Percentiles rank a stretch among this genome's conserved stretches.
Evolutionary conservation across 2,113 vertebrate species (phyloP).

Genomic region (Cavia porcellus): DNA sequence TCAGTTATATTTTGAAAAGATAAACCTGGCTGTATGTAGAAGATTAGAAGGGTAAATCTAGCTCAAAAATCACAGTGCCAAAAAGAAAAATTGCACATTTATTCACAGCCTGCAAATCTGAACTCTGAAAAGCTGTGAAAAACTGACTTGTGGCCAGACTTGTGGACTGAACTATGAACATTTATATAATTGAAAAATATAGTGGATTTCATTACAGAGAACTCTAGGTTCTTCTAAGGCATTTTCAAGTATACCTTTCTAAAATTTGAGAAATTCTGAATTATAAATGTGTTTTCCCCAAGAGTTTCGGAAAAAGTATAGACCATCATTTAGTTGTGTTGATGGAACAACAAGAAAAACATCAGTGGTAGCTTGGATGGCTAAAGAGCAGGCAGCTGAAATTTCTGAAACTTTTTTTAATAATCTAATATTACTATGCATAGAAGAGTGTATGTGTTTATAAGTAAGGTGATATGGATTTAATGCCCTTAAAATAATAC

Average conservation of each 20-base stretch:
- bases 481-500: background rate
- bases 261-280: background rate
- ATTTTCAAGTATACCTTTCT: background rate
- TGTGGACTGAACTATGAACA: background rate
- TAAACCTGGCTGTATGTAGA: background rate
- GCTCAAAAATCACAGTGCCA: background rate
- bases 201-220: background rate
- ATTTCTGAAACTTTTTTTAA: background rate
- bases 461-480: background rate
- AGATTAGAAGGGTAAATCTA: background rate
- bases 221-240: background rate
- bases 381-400: background rate
- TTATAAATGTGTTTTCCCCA: background rate
- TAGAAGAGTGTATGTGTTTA: background rate
- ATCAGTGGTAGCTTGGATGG: background rate
- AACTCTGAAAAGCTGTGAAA: slow-evolving; percentile 21
- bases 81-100: background rate
- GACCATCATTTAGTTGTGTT: background rate
- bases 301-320: background rate
- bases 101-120: background rate
- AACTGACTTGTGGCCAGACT: background rate
- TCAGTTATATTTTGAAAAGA: slow-evolving; percentile 40
- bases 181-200: background rate
- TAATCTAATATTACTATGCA: background rate
- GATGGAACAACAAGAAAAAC: background rate